Evolutionary conservation across 2,113 vertebrate genomes (phyloP), one percentile per base, ranked within the genome.

Genomic region (Xerus inauris): DNA sequence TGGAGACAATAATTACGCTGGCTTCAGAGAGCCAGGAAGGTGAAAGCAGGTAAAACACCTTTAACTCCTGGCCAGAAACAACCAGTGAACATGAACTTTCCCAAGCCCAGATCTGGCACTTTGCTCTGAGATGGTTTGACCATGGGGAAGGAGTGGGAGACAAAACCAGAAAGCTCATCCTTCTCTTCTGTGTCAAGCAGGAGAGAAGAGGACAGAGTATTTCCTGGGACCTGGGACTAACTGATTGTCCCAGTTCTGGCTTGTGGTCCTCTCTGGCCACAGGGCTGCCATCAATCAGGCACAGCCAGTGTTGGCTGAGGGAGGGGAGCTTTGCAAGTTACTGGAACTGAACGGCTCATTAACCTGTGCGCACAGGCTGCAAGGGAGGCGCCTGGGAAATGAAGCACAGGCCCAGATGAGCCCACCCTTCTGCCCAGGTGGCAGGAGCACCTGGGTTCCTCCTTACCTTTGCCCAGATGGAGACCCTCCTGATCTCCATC

Each of bases 281-380:
- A 4, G 95, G 90, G 89, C 86, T 67, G 3, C 59, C 89, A 89
- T 93, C 89, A 8, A 26, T 94, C 92, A 94, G 77, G 76, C 57
- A 14, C 38, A 67, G 95, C 47, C 54, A 79, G 90, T 83, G 69
- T 69, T 75, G 83, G 76, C 84, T 38, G 14, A 64, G 38, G 0
- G 28, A 49, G 28, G 76, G 86, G 82, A 85, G 22, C 51, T 51
- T 67, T 51, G n/a, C 47, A 17, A 89, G 69, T 45, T 87, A 51
- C 20, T 2, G 72, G 89, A 94, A 89, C 80, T 57, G 69, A 89
- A 94, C 24, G 47, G 95, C 64, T 94, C 94, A 84, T 95, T 95
- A 89, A 94, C 54, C 64, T 79, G 62, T 10, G 0, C 3, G 71
- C 75, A 73, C 45, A 30, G 89, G 65, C 71, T 42, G 26, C 24